A percentile compares a stretch with the other conserved stretches of the same genome.
Evolutionary conservation across 2,888 invertebrate genomes (phyloP).

Genomic region (Quadroppia sp.): DNA sequence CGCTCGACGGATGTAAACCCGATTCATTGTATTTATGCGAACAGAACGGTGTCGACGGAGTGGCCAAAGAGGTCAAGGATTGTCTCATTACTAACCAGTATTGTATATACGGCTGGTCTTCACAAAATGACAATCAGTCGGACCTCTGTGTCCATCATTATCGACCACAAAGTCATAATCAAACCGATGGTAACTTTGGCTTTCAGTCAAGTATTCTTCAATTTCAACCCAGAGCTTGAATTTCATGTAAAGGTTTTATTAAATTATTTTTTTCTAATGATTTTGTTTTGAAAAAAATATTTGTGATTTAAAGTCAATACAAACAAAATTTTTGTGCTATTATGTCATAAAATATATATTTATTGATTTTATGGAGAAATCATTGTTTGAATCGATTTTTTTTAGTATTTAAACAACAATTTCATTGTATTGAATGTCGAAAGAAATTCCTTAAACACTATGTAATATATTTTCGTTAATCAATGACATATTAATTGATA

Average conservation of each 20-base stretch:
- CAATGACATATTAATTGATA: too few species aligned
- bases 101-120: conserved; percentile 7
- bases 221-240: not conserved
- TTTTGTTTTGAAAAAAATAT: too few species aligned
- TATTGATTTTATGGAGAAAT: too few species aligned
- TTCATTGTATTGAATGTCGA: too few species aligned
- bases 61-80: not conserved
- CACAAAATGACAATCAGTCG: not conserved
- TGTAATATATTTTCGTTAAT: too few species aligned
- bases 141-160: not conserved
- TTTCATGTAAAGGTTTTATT: not conserved
- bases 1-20: not conserved
- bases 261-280: too few species aligned
- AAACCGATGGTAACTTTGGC: not conserved
- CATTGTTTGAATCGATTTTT: too few species aligned
- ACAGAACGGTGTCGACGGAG: not conserved
- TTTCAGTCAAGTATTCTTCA: not conserved
- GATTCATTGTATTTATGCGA: conserved; percentile 6
- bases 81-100: not conserved
- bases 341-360: too few species aligned
- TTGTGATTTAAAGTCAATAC: too few species aligned
- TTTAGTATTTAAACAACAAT: too few species aligned
- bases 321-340: too few species aligned
- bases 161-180: not conserved
- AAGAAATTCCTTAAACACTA: too few species aligned